Base-by-base conservation (phyloP, 2,113 vertebrate genomes). In the Plestiodon gilberti region DNA sequence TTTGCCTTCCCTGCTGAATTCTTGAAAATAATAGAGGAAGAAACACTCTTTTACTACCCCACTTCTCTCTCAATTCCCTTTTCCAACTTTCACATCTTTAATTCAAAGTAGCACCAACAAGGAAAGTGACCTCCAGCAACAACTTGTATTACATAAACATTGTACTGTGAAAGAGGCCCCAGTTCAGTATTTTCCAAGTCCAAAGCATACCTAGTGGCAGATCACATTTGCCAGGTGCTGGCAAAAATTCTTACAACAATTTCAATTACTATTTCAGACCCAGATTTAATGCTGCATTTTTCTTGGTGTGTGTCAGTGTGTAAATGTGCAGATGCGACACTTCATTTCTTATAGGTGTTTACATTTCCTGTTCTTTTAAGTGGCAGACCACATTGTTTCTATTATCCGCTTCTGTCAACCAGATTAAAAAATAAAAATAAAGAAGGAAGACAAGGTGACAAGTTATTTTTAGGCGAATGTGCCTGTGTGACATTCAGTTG, bases 321-420 rank as follows among this genome's bases (percentile, higher is more conserved):
- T 92, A 90, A 90, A 73, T 87, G 87, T 77, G 87, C 86, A 89
- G 85, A 85, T 71, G 87, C 48, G 71, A 83, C 85, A 89, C 78
- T 76, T 89, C 76, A 79, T 87, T 76, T 92, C 86, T 89, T 90
- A 88, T 91, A 83, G 90, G 88, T 25, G 92, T 82, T 93, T 81
- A 88, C 69, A 28, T 52, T 64, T 91, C 81, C 89, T 73, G 30
- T 52, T 81, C 38, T 0, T 0, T 70, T 61, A 85, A 33, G 80
- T 89, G 84, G 87, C 25, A 38, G 67, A 40, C 74, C 80, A 61
- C 81, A 81, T 71, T 74, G 22, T 78, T 90, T 82, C 89, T 81
- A 82, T 95, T 91, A 94, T 88, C 83, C 82, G 69, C 92, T 95
- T 94, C 86, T 86, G 75, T 87, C 28, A 1, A 90, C 65, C 28